Conservation (phyloP, 2,888 invertebrate species). For the Meteorus cinctellus region DNA sequence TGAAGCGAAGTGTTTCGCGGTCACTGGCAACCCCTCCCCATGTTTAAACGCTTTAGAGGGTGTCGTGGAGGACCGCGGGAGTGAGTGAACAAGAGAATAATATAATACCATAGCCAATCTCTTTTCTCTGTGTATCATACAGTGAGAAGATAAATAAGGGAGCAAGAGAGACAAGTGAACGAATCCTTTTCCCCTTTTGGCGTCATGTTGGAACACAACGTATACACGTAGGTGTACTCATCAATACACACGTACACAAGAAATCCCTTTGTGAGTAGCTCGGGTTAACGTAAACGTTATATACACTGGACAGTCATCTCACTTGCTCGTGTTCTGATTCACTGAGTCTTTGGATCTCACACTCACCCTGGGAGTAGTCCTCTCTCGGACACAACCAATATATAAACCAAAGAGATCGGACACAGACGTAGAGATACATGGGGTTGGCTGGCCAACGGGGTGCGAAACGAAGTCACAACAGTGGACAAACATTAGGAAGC, state of each 20-base stretch:
- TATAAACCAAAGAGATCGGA: slow-evolving; percentile 25
- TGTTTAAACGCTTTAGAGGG: slow-evolving; percentile 21
- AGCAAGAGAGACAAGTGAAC: slow-evolving; percentile 31
- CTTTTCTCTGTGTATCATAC: neutral
- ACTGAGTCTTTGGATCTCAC: slow-evolving; percentile 55
- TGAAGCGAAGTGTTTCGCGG: slow-evolving; percentile 32
- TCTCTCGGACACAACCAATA: slow-evolving; percentile 27
- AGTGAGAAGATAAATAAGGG: slow-evolving; percentile 18
- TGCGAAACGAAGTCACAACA: slow-evolving; percentile 51
- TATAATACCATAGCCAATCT: neutral
- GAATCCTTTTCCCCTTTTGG: slow-evolving; percentile 23
- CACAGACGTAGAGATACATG: slow-evolving; percentile 18
- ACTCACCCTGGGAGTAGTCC: slow-evolving; percentile 28
- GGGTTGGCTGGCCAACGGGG: slow-evolving; percentile 31
- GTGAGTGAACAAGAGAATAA: neutral
- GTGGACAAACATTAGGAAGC: slow-evolving; percentile 57
- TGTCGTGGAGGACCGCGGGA: slow-evolving; percentile 11
- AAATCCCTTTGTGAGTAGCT: slow-evolving; percentile 45
- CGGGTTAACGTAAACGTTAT: slow-evolving; percentile 45
- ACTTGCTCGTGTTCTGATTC: slow-evolving; percentile 55
- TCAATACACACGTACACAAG: slow-evolving; percentile 26
- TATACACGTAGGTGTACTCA: neutral
- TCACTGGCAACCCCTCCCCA: slow-evolving; percentile 19
- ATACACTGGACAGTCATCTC: neutral
- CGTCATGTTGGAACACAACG: slow-evolving; percentile 14